Percentiles rank a stretch among this genome's conserved stretches.
phyloP scores from a whole-genome alignment of 2,888 invertebrate genomes.

The Ophion ventricosus region DNA sequence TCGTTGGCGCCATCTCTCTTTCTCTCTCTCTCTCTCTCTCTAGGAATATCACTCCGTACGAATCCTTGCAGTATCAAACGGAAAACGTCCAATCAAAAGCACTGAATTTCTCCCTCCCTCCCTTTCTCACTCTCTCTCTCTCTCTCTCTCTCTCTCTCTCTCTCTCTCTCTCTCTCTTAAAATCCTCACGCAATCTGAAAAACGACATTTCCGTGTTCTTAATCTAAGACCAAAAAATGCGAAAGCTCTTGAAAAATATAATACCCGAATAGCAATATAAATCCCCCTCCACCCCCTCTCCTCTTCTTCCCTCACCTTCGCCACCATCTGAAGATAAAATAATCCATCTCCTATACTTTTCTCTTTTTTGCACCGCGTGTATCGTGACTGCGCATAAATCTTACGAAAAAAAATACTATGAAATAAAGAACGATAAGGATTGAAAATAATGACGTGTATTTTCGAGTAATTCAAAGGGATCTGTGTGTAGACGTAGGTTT shows the following conservation, averaged over 20 bases:
- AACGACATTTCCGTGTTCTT: neutral
- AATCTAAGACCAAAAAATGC: neutral
- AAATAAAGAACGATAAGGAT: slow-evolving; percentile 49
- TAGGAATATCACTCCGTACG: slow-evolving; percentile 15
- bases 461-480: slow-evolving; percentile 9
- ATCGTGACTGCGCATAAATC: slow-evolving; percentile 37
- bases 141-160: neutral
- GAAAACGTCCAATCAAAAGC: neutral
- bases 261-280: slow-evolving; percentile 5
- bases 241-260: neutral
- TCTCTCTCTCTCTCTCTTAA: neutral
- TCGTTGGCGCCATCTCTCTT: neutral
- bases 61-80: slow-evolving; percentile 5
- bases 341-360: neutral
- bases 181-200: neutral
- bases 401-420: slow-evolving; percentile 45
- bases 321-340: slow-evolving; percentile 32
- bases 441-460: slow-evolving; percentile 56
- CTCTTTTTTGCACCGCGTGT: slow-evolving; percentile 1
- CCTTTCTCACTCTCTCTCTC: neutral
- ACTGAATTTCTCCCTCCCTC: neutral
- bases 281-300: neutral
- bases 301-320: neutral
- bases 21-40: neutral
- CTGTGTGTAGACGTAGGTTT: neutral